Percentiles rank a stretch among this genome's conserved stretches.
These are phyloP conservation scores for Drosophila atripex DNA, from an alignment of 2,888 invertebrate species.

Conservation along the genomic window DNA sequence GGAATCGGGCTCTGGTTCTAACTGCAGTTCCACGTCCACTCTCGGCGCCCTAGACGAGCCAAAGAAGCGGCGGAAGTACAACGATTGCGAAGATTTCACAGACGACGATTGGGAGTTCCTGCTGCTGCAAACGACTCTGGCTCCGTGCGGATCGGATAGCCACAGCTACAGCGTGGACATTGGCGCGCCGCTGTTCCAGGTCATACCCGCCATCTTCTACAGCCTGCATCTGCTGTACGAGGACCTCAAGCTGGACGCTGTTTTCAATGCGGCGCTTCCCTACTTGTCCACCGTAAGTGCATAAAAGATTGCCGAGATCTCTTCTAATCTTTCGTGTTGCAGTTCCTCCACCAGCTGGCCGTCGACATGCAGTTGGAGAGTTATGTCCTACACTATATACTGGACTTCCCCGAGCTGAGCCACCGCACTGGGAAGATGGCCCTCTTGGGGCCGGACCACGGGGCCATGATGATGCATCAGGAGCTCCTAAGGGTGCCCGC, in stretches of 20 bases:
- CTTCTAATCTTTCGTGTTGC: not conserved
- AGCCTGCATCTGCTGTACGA: slow-evolving; percentile 95
- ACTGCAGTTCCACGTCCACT: slow-evolving; percentile 30
- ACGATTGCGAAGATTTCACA: slow-evolving; percentile 87
- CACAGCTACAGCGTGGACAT: slow-evolving; percentile 79
- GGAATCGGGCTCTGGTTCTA: slow-evolving; percentile 16
- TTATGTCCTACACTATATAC: slow-evolving; percentile 92
- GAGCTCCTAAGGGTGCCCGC: slow-evolving; percentile 78
- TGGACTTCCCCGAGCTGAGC: slow-evolving; percentile 91
- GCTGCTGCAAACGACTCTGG: slow-evolving; percentile 72
- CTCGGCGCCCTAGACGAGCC: slow-evolving; percentile 85
- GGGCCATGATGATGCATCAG: slow-evolving; percentile 87
- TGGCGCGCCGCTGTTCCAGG: slow-evolving; percentile 89
- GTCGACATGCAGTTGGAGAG: slow-evolving; percentile 89
- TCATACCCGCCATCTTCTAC: slow-evolving; percentile 90
- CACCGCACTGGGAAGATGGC: slow-evolving; percentile 69
- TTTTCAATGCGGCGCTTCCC: slow-evolving; percentile 88
- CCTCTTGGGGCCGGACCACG: slow-evolving; percentile 84
- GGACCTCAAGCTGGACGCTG: slow-evolving; percentile 92
- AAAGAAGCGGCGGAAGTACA: slow-evolving; percentile 89
- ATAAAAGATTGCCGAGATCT: not conserved
- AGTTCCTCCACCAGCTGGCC: slow-evolving; percentile 90
- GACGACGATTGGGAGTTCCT: slow-evolving; percentile 92
- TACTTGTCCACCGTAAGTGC: slow-evolving; percentile 86
- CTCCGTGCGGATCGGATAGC: slow-evolving; percentile 56